Evolutionary conservation across 2,888 invertebrate genomes (phyloP), one percentile per base, ranked within the genome.

Genomic region (Aelia acuminata): DNA sequence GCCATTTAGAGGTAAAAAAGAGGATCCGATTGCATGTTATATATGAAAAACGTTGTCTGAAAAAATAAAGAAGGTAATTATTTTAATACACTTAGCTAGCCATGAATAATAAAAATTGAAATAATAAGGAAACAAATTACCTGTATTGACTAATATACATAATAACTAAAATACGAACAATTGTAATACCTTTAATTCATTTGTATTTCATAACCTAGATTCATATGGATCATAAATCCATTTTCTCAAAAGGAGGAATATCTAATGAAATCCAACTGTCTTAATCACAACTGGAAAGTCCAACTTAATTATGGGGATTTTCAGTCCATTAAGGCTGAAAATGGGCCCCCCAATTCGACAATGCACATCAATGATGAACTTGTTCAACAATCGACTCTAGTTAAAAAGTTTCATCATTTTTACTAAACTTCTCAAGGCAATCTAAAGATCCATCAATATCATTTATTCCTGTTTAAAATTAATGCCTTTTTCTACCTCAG

Each of bases 251-350:
- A 80, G 35, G 39, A 20, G 18, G 35, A n/a, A 75, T 43, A 80
- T 80, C 75, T 43, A 43, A 43, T 80, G 75, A 43, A 43, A 80
- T 22, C 13, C n/a, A 43, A 43, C 75, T 43, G 75, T 43, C 75
- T 80, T 80, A 43, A 80, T 80, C 43, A 80, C 35, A 75, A 75
- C 75, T 80, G 35, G 35, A 22, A 22, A 20, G 39, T 80, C 75
- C 43, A 80, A 80, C 75, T 80, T 80, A 80, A 80, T 80, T 43
- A 80, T 43, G 75, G 43, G 43, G 43, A 43, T 63, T 31, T 63
- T 63, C 63, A 31, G 75, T 80, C 75, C 43, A 80, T 80, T 80
- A 80, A 22, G 75, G 22, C 39, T 20, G 39, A 39, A 80, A 80
- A 22, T 39, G 39, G 43, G 13, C n/a, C 1, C 7, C n/a, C 11